Base-by-base conservation (phyloP, 1,140 invertebrate genomes). In the Microplitis mediator region DNA sequence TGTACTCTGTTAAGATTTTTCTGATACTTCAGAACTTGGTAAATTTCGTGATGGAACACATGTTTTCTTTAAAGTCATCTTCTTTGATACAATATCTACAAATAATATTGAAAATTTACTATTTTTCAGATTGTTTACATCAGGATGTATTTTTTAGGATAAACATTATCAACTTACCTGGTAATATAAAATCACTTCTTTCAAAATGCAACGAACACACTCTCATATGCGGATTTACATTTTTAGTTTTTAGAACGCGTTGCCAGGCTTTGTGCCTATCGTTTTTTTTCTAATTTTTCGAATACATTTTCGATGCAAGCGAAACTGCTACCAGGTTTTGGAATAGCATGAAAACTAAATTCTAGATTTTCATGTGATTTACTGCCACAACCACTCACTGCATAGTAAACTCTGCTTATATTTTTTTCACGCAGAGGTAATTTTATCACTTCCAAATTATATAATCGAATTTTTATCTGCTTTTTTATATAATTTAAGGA, bases 361-460 rank as follows among this genome's bases (percentile, higher is more conserved):
- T 56, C 52, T 56, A 56, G n/a, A 56, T 56, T 56, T 56, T 56
- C 52, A 14, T 56, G 52, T 5, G 52, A 56, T 56, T 56, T 56
- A 56, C 52, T 56, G n/a, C 52, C 23, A 2, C 23, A 23, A 23
- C 23, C 23, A 23, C 23, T 23, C 23, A 23, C 23, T 23, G 23
- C 23, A 23, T 23, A 23, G 23, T 23, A 23, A 23, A 23, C 23
- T 23, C 23, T 23, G 23, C 23, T 23, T 23, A 1, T 23, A 23
- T 23, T 23, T 23, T 23, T 23, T 23, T 23, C 23, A 23, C 23
- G 23, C 23, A 0, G 23, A 23, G 23, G 23, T 23, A 23, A 23
- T 23, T 23, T 23, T 23, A 23, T 23, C 23, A 23, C 23, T 23
- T 23, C 23, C 23, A 23, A 1, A 23, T 23, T 23, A 1, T 23